Base-by-base conservation (phyloP, 1,140 invertebrate genomes). In the Prorops nasuta region DNA sequence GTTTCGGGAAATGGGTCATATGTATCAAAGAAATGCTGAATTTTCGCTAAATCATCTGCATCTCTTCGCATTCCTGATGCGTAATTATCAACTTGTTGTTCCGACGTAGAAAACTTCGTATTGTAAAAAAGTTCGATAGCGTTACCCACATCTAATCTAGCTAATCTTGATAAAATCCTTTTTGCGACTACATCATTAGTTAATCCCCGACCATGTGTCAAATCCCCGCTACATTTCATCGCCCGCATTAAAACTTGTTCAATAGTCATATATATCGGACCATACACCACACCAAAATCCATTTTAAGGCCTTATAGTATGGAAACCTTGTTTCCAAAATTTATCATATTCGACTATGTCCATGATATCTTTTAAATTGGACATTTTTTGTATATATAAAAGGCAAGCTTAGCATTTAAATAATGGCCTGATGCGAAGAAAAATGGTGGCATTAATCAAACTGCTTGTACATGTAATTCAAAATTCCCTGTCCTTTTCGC, bases 331-430 rank as follows among this genome's bases (percentile, higher is more conserved):
- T 19, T 44, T 50, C 10, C 47, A 51, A 54, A 71, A 70, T 44
- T 61, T 65, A 7, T 61, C 24, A 54, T 63, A 61, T 51, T 74
- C 66, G 38, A 47, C 20, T 24, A 36, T 61, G 39, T 45, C 60
- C 42, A 69, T 61, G 45, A 47, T 69, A 52, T 51, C 39, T 63
- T 41, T 40, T 16, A 69, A 47, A 38, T 67, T 47, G 40, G 55
- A 12, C 72, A 76, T 78, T 58, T 77, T 54, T 67, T 77, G 71
- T 9, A 80, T 43, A 58, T 79, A 79, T 14, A 78, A 40, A 24
- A 71, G 66, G 28, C 57, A 57, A 44, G 69, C 74, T 67, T 80
- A 4, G 74, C 68, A 60, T 79, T 79, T 16, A 68, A 44, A 49
- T 71, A 72, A 55, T 80, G 78, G 10, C 77, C 76, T 47, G 58